Percentiles rank a stretch among this genome's conserved stretches.
Evolutionary conservation across 2,888 invertebrate species (phyloP).

Genomic region (Falcaria lacertinaria): DNA sequence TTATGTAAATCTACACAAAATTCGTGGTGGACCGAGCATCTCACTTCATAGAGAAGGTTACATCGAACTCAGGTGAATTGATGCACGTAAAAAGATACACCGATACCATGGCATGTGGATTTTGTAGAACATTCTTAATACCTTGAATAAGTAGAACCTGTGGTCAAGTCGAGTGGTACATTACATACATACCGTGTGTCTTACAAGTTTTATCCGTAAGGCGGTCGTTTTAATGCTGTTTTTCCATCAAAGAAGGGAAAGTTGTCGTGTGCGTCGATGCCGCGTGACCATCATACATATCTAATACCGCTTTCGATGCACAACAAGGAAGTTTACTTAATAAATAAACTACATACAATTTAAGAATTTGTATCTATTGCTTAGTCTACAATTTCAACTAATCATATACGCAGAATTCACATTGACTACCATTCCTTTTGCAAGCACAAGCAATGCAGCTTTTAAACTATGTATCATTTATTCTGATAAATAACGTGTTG

Average conservation of each 20-base stretch:
- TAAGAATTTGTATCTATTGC: background rate
- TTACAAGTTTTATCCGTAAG: slow-evolving; percentile 57
- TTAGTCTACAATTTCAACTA: background rate
- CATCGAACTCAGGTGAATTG: no score
- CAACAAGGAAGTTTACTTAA: slow-evolving; percentile 58
- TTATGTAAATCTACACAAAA: slow-evolving; percentile 30
- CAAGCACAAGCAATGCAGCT: no score
- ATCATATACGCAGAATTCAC: no score
- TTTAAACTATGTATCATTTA: no score
- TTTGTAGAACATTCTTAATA: slow-evolving; percentile 29
- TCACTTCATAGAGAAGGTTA: slow-evolving; percentile 8
- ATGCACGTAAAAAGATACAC: no score
- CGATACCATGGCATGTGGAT: slow-evolving; percentile 9
- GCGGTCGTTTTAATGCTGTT: slow-evolving; percentile 57
- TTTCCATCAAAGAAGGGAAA: slow-evolving; percentile 73
- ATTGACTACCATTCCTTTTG: no score
- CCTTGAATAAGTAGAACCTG: slow-evolving; percentile 28
- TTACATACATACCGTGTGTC: slow-evolving; percentile 41
- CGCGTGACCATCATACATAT: slow-evolving; percentile 65
- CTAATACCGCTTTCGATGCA: slow-evolving; percentile 70
- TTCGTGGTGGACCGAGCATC: slow-evolving; percentile 23
- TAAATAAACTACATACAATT: no score
- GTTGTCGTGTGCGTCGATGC: slow-evolving; percentile 57
- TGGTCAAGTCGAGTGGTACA: slow-evolving; percentile 42
- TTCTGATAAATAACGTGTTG: no score